Evolutionary conservation across 2,113 vertebrate genomes (phyloP), one percentile per base, ranked within the genome.

Genomic region (Neogobius melanostomus): DNA sequence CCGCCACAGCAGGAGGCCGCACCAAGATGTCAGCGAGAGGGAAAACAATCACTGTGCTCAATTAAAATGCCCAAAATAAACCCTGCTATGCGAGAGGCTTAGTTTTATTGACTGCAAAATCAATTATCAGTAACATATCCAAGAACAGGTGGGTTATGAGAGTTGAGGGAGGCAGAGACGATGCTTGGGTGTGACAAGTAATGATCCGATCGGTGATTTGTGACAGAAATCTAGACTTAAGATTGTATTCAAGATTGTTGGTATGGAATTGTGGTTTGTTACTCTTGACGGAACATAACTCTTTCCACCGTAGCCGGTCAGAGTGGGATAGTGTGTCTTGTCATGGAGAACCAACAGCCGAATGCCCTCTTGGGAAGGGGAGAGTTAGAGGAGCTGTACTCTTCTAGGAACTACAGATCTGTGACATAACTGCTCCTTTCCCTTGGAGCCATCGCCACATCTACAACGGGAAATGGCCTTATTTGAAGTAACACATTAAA

Each of bases 31-130:
- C 48, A 28, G 50, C 57, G 2, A 50, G 53, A 42, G 43, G 21
- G 51, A 56, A 64, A 64, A 64, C 44, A 64, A 48, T 64, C 45
- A 64, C 17, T 28, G 62, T 48, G 62, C 11, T 47, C 62, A 64
- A 46, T 64, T 64, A 50, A 36, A 49, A 36, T 14, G 11, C 42
- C 42, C 59, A 44, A 61, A 61, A 42, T 44, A 61, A 61, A 61
- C 59, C 36, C 59, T 42, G 9, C 15, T 42, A 16, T 14, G 59
- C 15, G 47, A 50, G 10, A 64, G 45, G n/a, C 9, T 17, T 48
- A 45, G 48, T 6, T n/a, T 64, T 61, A 61, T 61, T 61, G 59
- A 61, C 12, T 10, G 14, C 44, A 44, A 45, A 61, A 61, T 43
- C 59, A n/a, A 61, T 61, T 61, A 61, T 44, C 59, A 61, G 44